Conservation (phyloP, 2,888 invertebrate species). For the Rotaria socialis region DNA sequence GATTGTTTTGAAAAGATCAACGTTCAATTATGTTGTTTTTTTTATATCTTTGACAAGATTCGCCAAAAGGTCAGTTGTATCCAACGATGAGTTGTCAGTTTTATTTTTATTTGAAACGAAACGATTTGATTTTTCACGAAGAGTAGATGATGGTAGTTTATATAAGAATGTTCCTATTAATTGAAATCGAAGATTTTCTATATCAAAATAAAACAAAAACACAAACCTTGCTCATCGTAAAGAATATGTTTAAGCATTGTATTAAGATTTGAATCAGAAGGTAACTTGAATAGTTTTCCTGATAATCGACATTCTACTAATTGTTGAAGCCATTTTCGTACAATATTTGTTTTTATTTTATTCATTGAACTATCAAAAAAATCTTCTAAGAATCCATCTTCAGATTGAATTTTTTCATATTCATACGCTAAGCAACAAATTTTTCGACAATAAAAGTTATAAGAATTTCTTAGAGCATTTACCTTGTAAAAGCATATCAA, state of each 20-base stretch:
- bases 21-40: background rate
- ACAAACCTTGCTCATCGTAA: conserved; percentile 22
- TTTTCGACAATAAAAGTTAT: background rate
- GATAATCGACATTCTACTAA: conserved; percentile 37
- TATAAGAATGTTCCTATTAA: background rate
- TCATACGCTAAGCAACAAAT: conserved; percentile 37
- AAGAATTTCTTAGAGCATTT: too few species aligned
- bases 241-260: conserved; percentile 42
- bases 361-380: conserved; percentile 35
- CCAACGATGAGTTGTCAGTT: background rate
- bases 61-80: conserved; percentile 7
- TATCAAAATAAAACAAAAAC: background rate
- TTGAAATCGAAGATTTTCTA: background rate
- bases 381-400: conserved; percentile 36
- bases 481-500: conserved; percentile 83
- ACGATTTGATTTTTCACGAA: background rate
- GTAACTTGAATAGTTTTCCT: conserved; percentile 34
- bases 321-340: conserved; percentile 40
- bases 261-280: conserved; percentile 45
- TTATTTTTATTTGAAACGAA: background rate
- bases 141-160: background rate
- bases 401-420: conserved; percentile 42
- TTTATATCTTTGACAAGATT: conserved; percentile 10
- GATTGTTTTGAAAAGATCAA: background rate
- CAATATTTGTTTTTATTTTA: conserved; percentile 26